Percentiles rank a stretch among this genome's conserved stretches.
phyloP scores from a whole-genome alignment of 2,888 invertebrate species.

The Dorcus hopei region DNA sequence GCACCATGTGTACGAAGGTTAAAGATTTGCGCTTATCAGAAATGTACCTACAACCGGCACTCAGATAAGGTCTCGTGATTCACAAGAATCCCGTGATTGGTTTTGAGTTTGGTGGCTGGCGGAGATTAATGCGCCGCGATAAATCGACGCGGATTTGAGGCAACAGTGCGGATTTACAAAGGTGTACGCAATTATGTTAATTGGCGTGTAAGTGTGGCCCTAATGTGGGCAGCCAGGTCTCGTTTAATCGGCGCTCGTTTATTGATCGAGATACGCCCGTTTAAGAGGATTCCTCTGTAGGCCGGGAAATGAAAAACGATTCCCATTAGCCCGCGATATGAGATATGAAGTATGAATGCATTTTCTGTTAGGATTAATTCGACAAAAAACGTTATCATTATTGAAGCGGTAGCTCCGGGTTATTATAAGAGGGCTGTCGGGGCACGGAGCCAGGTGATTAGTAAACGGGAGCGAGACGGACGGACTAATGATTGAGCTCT shows the following conservation, averaged over 20 bases:
- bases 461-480: slow-evolving; percentile 40
- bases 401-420: slow-evolving; percentile 34
- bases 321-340: slow-evolving; percentile 46
- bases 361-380: slow-evolving; percentile 47
- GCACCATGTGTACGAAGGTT: too few species aligned
- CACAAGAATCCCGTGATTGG: too few species aligned
- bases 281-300: slow-evolving; percentile 27
- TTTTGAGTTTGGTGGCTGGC: too few species aligned
- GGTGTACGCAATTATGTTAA: not conserved
- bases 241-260: slow-evolving; percentile 11
- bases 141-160: too few species aligned
- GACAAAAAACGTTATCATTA: slow-evolving; percentile 42
- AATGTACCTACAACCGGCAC: too few species aligned
- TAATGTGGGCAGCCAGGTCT: not conserved
- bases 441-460: slow-evolving; percentile 43
- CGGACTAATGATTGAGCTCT: slow-evolving; percentile 44
- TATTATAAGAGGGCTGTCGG: slow-evolving; percentile 30
- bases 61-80: too few species aligned
- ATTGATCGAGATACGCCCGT: slow-evolving; percentile 13
- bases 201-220: not conserved
- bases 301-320: slow-evolving; percentile 45
- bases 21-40: too few species aligned
- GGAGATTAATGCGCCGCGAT: too few species aligned
- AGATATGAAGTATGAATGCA: slow-evolving; percentile 50
- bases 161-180: not conserved